These are phyloP conservation scores for Dolichallabes microphthalmus DNA, from an alignment of 2,113 vertebrate genomes.

Conservation along the genomic window DNA sequence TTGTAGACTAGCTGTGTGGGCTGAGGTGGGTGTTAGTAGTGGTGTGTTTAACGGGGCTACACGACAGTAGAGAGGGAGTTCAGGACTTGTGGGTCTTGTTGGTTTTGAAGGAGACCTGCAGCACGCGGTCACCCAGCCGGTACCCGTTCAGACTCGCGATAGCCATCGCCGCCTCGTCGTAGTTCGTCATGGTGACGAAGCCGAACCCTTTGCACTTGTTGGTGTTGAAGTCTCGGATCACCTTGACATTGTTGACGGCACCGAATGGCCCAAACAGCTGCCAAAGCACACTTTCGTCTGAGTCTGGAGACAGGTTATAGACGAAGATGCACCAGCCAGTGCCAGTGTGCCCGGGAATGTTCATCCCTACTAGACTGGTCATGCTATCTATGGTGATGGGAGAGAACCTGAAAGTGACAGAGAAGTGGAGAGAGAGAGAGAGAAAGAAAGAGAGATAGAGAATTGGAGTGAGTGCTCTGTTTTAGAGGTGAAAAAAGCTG, in stretches of 20 bases:
- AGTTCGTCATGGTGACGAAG: constrained; percentile 99
- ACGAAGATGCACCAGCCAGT: constrained; percentile 99
- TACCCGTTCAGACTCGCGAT: constrained; percentile 99
- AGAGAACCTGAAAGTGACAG: constrained; percentile 82
- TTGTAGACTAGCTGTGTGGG: constrained; percentile 77
- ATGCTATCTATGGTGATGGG: constrained; percentile 99
- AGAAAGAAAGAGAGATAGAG: constrained; percentile 10
- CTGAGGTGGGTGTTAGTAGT: constrained; percentile 73
- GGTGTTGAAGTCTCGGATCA: constrained; percentile 99
- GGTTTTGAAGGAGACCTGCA: constrained; percentile 99
- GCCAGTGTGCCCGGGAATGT: constrained; percentile 97
- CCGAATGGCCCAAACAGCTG: constrained; percentile 99
- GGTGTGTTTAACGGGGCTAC: constrained; percentile 63
- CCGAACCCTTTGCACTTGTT: constrained; percentile 99
- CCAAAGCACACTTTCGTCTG: constrained; percentile 99
- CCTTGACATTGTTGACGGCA: constrained; percentile 99
- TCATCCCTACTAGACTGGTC: constrained; percentile 99
- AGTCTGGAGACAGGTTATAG: constrained; percentile 99
- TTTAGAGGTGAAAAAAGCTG: not conserved
- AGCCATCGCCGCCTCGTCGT: constrained; percentile 99
- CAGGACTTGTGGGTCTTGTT: constrained; percentile 99
- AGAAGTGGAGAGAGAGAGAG: constrained; percentile 23
- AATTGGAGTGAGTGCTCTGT: constrained; percentile 27
- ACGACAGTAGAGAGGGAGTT: constrained; percentile 67
- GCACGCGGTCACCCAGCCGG: constrained; percentile 97